Conservation (phyloP, 2,888 invertebrate species). For the Elgonia sp. region DNA sequence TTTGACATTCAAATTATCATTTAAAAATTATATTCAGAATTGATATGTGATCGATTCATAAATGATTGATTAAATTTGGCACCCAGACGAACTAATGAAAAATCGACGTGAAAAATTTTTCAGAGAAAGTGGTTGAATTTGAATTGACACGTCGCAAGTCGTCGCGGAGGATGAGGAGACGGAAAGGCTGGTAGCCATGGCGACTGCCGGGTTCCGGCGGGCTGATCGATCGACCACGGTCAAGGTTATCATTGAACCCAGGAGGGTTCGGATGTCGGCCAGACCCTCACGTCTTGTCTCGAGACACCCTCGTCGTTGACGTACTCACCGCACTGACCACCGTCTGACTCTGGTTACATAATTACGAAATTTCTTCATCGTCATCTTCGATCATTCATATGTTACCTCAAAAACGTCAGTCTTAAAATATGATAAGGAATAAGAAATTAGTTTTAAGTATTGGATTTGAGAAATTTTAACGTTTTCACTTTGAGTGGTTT, state of each 20-base stretch:
- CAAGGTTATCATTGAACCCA: slow-evolving; percentile 84
- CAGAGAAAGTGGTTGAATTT: slow-evolving; percentile 66
- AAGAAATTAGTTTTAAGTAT: too few relatives aligned
- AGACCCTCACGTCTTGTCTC: slow-evolving; percentile 63
- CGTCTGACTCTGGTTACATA: slow-evolving; percentile 56
- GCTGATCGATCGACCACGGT: slow-evolving; percentile 86
- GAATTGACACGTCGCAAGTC: slow-evolving; percentile 73
- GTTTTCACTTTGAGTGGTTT: too few relatives aligned
- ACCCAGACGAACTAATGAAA: slow-evolving; percentile 3
- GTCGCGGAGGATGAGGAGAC: slow-evolving; percentile 76
- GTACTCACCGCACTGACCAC: slow-evolving; percentile 43
- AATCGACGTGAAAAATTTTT: slow-evolving; percentile 18
- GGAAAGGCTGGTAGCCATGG: slow-evolving; percentile 85
- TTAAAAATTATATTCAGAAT: too few relatives aligned
- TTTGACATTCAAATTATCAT: too few relatives aligned
- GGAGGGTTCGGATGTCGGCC: slow-evolving; percentile 69
- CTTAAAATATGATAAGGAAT: too few relatives aligned
- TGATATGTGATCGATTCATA: too few relatives aligned
- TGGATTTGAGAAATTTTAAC: too few relatives aligned
- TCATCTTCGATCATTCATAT: slow-evolving; percentile 17
- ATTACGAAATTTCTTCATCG: slow-evolving; percentile 54
- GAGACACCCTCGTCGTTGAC: slow-evolving; percentile 70
- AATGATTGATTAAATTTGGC: not conserved
- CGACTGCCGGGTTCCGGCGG: slow-evolving; percentile 85
- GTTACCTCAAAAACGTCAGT: too few relatives aligned